phyloP scores from a whole-genome alignment of 2,797 vertebrate species.

The Cossypha heuglini region DNA sequence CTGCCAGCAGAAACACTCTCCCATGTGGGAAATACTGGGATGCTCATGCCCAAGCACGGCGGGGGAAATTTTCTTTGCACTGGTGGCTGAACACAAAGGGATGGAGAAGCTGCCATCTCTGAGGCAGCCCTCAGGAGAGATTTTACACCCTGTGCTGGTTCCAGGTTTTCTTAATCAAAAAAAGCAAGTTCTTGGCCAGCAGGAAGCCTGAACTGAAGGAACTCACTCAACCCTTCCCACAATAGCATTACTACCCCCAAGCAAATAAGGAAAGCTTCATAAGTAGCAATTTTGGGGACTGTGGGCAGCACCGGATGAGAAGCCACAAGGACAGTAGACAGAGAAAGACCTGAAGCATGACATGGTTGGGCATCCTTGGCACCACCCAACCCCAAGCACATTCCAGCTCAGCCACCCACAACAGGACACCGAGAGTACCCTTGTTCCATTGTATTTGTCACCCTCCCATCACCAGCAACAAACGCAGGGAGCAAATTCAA shows the following conservation, averaged over 20 bases:
- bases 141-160: not conserved
- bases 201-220: not conserved
- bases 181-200: not conserved
- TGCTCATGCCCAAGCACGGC: fast-evolving
- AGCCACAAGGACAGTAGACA: fast-evolving
- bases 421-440: not conserved
- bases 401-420: not conserved
- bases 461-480: not conserved
- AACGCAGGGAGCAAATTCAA: not conserved
- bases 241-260: not conserved
- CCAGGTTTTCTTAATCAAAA: not conserved
- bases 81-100: not conserved
- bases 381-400: not conserved
- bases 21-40: fast-evolving
- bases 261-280: not conserved
- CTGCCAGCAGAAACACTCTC: not conserved
- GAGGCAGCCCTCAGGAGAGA: not conserved
- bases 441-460: not conserved
- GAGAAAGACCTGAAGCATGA: fast-evolving
- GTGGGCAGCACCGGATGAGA: not conserved
- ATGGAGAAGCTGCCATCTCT: not conserved
- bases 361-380: fast-evolving
- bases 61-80: not conserved
- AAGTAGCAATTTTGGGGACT: not conserved
- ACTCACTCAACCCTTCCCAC: not conserved